Conservation (phyloP, 1,140 invertebrate species). For the Chrysoperla carnea region DNA sequence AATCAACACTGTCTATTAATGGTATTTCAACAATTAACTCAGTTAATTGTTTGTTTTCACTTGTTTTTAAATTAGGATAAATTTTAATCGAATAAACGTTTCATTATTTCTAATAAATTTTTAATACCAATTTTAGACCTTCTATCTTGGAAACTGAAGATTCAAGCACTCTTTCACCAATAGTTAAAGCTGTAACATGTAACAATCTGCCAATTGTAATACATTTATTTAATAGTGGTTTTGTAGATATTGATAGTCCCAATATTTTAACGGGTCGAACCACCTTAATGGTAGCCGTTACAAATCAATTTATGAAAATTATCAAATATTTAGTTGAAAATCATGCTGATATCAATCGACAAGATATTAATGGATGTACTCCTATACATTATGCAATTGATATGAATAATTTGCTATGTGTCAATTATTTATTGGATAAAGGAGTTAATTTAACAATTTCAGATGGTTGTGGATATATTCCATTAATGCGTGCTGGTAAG, state of each 20-base stretch:
- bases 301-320: conserved; percentile 7
- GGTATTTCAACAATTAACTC: too few species aligned
- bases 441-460: conserved; percentile 19
- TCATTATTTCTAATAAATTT: conserved; percentile 2
- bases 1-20: too few species aligned
- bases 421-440: conserved; percentile 18
- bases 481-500: conserved; percentile 23
- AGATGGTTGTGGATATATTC: conserved; percentile 26
- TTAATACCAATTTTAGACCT: neutral
- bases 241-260: conserved; percentile 1
- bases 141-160: conserved; percentile 2
- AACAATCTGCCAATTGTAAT: neutral
- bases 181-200: neutral
- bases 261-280: neutral
- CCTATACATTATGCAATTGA: conserved; percentile 27
- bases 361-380: conserved; percentile 20
- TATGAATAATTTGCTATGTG: conserved; percentile 16
- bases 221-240: neutral
- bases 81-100: conserved; percentile 1
- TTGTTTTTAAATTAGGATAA: too few species aligned
- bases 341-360: conserved; percentile 16
- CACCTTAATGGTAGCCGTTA: conserved; percentile 6
- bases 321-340: conserved; percentile 18
- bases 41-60: too few species aligned
- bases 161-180: conserved; percentile 1